Percentiles rank a stretch among this genome's conserved stretches.
These are phyloP conservation scores for Aproaerema taeniolella DNA, from an alignment of 2,888 invertebrate species.

Conservation along the genomic window DNA sequence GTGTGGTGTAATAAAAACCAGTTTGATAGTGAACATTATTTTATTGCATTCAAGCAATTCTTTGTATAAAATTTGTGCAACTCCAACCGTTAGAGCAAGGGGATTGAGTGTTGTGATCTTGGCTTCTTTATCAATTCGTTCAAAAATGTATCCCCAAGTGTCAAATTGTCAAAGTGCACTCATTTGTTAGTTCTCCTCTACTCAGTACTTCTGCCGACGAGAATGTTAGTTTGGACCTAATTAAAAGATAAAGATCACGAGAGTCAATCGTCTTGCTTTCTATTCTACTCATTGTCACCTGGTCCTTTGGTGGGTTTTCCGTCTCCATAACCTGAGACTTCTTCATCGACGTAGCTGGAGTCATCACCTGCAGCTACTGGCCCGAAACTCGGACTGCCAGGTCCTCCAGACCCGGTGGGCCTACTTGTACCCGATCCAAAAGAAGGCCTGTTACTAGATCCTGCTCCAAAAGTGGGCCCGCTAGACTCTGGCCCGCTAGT, in stretches of 20 bases:
- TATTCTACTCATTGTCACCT: conserved; percentile 66
- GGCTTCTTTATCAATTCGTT: conserved; percentile 18
- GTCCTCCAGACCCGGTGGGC: conserved; percentile 6
- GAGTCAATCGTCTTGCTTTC: conserved; percentile 51
- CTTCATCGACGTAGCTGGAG: conserved; percentile 51
- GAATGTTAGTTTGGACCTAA: conserved; percentile 1
- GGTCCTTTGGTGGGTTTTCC: conserved; percentile 42
- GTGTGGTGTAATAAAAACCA: conserved; percentile 77
- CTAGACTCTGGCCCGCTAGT: conserved; percentile 6
- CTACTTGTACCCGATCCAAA: conserved; percentile 8
- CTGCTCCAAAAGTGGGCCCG: conserved; percentile 11
- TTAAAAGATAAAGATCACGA: conserved; percentile 55
- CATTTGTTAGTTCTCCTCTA: background rate
- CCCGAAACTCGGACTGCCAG: conserved; percentile 9
- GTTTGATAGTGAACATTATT: conserved; percentile 63
- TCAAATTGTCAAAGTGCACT: no score
- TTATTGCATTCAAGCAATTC: conserved; percentile 70
- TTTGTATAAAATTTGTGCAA: conserved; percentile 45
- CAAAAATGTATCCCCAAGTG: background rate
- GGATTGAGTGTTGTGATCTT: conserved; percentile 60
- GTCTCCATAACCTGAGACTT: conserved; percentile 38
- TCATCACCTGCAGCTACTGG: conserved; percentile 25
- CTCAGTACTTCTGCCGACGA: background rate
- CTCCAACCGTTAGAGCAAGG: conserved; percentile 44
- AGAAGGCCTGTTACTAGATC: conserved; percentile 5